Base-by-base conservation (phyloP, 1,140 invertebrate species). In the Drosophila melanica region DNA sequence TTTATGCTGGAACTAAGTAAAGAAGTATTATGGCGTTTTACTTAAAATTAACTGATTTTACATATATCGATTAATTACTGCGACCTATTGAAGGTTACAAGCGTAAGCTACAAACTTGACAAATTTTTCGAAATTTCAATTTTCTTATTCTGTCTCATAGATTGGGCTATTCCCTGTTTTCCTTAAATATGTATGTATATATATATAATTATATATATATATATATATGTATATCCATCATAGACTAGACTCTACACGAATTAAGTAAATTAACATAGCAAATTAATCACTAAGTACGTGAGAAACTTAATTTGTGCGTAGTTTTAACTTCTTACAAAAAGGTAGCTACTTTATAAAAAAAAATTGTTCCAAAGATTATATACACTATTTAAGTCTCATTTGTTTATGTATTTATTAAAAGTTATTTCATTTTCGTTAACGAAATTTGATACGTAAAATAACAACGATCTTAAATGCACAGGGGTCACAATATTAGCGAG, bases 1-100 rank as follows among this genome's bases (percentile, higher is more conserved):
- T 76, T 77, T 90, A 91, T 91, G 90, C 90, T 92, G 90, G 90
- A 91, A 90, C 82, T 91, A 85, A 92, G 89, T 92, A 91, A 92
- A 90, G 90, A 91, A 92, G 90, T 92, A 92, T 92, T 92, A 91
- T 92, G 90, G 90, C 80, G 84, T 92, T 92, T 92, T 91, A 89
- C 69, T 81, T 82, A 64, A 81, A 73, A 44, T 70, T 66, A 77
- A 77, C 66, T 73, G n/a, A 48, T 71, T 75, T 68, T 50, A 11
- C 14, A 68, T 45, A 59, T 45, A 59, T 54, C 45, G 4, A 71
- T 27, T 50, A 50, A 35, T 12, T 50, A 57, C 44, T 27, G 23
- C n/a, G 50, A 71, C 33, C 27, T 57, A 65, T 65, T 18, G 12
- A 30, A 59, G 16, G 10, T 48, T 57, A 42, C 16, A 20, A 20